Evolutionary conservation across 2,888 invertebrate genomes (phyloP), one percentile per base, ranked within the genome.

Genomic region (Tanytarsus gracilentus): DNA sequence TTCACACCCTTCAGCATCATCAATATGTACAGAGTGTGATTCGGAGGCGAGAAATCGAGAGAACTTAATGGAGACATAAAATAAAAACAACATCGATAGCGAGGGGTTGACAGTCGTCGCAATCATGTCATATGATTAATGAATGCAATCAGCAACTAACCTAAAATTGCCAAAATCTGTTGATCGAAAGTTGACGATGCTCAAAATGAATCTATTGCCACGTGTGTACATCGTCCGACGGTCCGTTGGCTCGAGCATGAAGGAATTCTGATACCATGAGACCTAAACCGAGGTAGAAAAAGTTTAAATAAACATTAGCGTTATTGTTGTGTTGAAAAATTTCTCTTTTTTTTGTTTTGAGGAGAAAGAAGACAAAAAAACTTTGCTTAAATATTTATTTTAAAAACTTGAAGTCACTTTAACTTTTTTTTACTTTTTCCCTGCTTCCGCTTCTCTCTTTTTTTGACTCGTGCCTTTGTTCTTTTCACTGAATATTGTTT

Each of bases 211-310:
- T 56, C 78, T 78, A 67, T 78, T 77, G 61, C 80, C 81, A 23
- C 77, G 73, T 40, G 77, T 76, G 63, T 79, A 77, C 79, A 83
- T 82, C 25, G 79, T 72, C 21, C 82, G 72, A 21, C 82, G 72
- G 66, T 83, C 83, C 7, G 81, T 82, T 18, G 80, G 77, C 67
- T 80, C 79, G 59, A 83, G 68, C 26, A 77, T 71, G 67, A 81
- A 80, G 1, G 81, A 82, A 67, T 83, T 80, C 67, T 82, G 82
- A 67, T 80, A 81, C 83, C 83, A 83, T 16, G 77, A 70, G 65
- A 82, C 79, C 80, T 81, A 68, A 25, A 71, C n/a, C n/a, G n/a
- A n/a, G 7, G 30, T 8, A 9, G 30, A 30, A 9, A 30, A 30
- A 6, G 6, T 30, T 30, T 8, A 30, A 30, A 6, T 40, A 40